A percentile compares a stretch with the other conserved stretches of the same genome.
These are phyloP conservation scores for Hephaestus fuliginosus DNA, from an alignment of 2,797 vertebrate genomes.

Conservation along the genomic window DNA sequence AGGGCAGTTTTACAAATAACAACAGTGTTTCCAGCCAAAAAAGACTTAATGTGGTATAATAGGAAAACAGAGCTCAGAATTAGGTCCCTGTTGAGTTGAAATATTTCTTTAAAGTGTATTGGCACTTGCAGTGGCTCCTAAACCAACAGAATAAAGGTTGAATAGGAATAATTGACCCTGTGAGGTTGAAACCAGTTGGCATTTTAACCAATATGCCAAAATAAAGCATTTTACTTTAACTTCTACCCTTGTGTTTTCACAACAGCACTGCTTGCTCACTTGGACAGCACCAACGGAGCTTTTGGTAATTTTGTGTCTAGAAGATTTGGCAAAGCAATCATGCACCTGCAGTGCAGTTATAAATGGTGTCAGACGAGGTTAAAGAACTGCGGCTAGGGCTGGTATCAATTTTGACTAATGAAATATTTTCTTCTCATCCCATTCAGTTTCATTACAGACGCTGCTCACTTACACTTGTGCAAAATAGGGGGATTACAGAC, in stretches of 20 bases:
- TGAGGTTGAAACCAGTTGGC: neutral
- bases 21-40: slow-evolving; percentile 27
- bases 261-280: slow-evolving; percentile 4
- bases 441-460: slow-evolving; percentile 14
- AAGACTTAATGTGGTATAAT: slow-evolving; percentile 25
- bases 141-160: too few species aligned
- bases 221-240: neutral
- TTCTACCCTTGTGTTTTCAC: neutral
- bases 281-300: slow-evolving; percentile 1
- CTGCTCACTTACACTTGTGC: slow-evolving; percentile 41
- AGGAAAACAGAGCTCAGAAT: slow-evolving; percentile 39
- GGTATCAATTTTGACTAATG: slow-evolving; percentile 34
- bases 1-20: slow-evolving; percentile 35
- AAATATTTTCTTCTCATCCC: slow-evolving; percentile 1
- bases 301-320: slow-evolving; percentile 18
- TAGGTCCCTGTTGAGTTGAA: slow-evolving; percentile 38
- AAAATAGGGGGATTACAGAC: slow-evolving; percentile 30
- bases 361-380: slow-evolving; percentile 2
- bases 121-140: too few species aligned
- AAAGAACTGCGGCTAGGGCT: slow-evolving; percentile 13
- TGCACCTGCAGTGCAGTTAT: slow-evolving; percentile 13
- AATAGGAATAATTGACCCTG: neutral
- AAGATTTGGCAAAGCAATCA: neutral
- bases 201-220: neutral
- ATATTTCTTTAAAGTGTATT: slow-evolving; percentile 8